Conservation (phyloP, 2,888 invertebrate genomes). For the Volucella inanis region DNA sequence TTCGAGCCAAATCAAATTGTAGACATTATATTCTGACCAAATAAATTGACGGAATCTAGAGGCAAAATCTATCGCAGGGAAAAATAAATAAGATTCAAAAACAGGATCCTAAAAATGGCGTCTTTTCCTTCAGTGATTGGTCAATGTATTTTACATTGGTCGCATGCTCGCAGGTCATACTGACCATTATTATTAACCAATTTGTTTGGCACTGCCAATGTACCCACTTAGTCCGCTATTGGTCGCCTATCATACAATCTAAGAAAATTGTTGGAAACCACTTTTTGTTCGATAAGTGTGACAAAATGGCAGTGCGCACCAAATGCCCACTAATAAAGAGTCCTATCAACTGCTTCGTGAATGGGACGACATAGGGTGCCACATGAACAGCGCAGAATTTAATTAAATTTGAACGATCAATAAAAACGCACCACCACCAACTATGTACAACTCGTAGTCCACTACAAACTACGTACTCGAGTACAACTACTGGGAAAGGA, state of each 20-base stretch:
- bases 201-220: conserved; percentile 19
- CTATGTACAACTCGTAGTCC: not conserved
- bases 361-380: not conserved
- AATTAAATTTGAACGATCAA: conserved; percentile 57
- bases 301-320: conserved; percentile 57
- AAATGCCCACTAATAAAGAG: conserved; percentile 28
- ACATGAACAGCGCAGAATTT: conserved; percentile 52
- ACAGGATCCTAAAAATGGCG: conserved; percentile 9
- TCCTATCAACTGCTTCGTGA: not conserved
- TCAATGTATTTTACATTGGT: not conserved
- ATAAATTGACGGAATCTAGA: too few relatives aligned
- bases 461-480: too few relatives aligned
- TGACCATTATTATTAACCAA: conserved; percentile 26
- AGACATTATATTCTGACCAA: too few relatives aligned
- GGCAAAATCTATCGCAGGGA: too few relatives aligned
- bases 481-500: not conserved
- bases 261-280: conserved; percentile 28
- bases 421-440: conserved; percentile 52
- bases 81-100: too few relatives aligned
- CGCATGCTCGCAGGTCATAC: conserved; percentile 12
- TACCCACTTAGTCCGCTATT: conserved; percentile 20
- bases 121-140: conserved; percentile 9
- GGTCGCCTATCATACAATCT: conserved; percentile 43
- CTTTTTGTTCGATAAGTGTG: conserved; percentile 33
- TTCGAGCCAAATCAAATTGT: too few relatives aligned